Conservation (phyloP, 30 jellyfish, hydroid and myxozoan genomes). For the Aurelia aurita region DNA sequence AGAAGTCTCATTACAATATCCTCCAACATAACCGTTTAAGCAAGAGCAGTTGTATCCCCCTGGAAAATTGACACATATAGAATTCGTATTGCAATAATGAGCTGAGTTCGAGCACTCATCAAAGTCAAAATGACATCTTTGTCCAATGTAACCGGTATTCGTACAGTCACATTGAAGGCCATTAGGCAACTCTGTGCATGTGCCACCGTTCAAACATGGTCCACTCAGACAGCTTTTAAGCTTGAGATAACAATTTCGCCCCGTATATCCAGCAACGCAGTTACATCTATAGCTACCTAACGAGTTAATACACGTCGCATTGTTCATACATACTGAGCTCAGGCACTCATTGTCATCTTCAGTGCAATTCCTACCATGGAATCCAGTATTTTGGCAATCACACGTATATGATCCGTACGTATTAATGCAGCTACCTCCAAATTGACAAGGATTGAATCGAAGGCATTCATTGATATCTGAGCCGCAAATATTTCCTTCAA, state of each 20-base stretch:
- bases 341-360: conserved; percentile 62
- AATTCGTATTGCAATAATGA: conserved; percentile 21
- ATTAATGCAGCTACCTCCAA: conserved; percentile 55
- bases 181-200: neutral
- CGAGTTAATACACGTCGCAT: conserved; percentile 67
- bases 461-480: conserved; percentile 73
- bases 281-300: conserved; percentile 50
- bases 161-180: conserved; percentile 49
- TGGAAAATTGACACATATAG: conserved; percentile 45
- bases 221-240: conserved; percentile 19
- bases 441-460: conserved; percentile 23
- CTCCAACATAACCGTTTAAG: conserved; percentile 21
- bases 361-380: conserved; percentile 60
- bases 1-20: conserved; percentile 36
- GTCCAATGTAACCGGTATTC: conserved; percentile 62
- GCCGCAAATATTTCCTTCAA: conserved; percentile 47
- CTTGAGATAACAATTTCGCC: conserved; percentile 39
- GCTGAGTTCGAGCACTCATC: conserved; percentile 41
- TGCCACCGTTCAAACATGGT: conserved; percentile 62
- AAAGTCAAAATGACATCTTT: conserved; percentile 22
- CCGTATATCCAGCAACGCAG: conserved; percentile 61
- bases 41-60: conserved; percentile 73
- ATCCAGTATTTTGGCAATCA: conserved; percentile 69
- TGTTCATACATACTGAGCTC: conserved; percentile 11
- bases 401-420: conserved; percentile 68